Percentiles rank a stretch among this genome's conserved stretches.
phyloP scores from a whole-genome alignment of 92 coral and sea anemone species.

The Paramuricea clavata region DNA sequence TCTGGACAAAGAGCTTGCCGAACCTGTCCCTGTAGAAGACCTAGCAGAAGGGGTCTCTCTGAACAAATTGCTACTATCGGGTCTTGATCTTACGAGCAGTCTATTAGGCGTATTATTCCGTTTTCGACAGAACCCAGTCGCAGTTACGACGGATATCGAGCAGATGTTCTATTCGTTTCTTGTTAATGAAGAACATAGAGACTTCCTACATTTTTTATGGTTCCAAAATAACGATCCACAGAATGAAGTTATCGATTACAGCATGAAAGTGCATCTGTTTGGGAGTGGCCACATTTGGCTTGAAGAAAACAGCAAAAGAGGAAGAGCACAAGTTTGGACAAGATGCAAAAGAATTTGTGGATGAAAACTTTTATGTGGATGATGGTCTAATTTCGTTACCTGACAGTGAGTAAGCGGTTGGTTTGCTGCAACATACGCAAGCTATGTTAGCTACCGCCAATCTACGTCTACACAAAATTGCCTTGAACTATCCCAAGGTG shows the following conservation, averaged over 20 bases:
- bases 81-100: conserved; percentile 56
- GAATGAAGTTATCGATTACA: conserved; percentile 45
- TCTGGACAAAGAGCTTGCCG: conserved; percentile 59
- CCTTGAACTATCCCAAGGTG: conserved; percentile 36
- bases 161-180: conserved; percentile 69
- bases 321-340: no score
- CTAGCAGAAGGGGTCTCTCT: neutral
- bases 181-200: conserved; percentile 54
- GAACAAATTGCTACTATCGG: no score
- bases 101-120: conserved; percentile 68
- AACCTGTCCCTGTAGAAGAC: conserved; percentile 36
- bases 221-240: conserved; percentile 62
- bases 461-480: conserved; percentile 73
- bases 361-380: no score
- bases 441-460: conserved; percentile 69
- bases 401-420: conserved; percentile 58
- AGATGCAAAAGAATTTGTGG: no score
- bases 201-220: conserved; percentile 66
- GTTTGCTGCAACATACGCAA: conserved; percentile 59
- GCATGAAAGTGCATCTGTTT: no score
- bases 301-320: no score
- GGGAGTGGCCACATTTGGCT: no score
- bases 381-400: no score
- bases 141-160: conserved; percentile 70
- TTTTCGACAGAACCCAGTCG: conserved; percentile 53